Evolutionary conservation across 2,888 invertebrate genomes (phyloP).

Genomic region (Tigriopus californicus): DNA sequence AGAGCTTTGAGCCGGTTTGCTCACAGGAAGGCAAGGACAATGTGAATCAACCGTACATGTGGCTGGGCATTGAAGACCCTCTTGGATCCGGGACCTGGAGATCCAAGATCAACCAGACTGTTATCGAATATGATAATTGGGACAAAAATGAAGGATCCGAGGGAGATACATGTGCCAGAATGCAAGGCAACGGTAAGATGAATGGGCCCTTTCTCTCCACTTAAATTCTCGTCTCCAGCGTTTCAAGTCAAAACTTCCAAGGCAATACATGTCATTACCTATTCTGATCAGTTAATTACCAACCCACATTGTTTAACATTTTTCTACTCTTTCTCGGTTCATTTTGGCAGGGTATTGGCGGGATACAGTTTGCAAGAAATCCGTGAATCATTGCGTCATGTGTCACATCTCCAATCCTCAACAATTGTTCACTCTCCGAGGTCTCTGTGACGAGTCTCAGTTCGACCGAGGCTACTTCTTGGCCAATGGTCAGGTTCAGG

Average conservation of each 20-base stretch:
- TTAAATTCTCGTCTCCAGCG: too few species aligned
- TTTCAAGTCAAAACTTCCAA: too few species aligned
- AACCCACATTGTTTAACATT: too few species aligned
- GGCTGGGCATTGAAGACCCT: background rate
- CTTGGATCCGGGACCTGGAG: background rate
- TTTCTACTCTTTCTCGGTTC: background rate
- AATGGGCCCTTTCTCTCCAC: too few species aligned
- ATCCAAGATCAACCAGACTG: background rate
- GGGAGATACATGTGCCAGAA: conserved; percentile 4
- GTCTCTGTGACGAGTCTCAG: conserved; percentile 1
- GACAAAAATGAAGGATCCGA: background rate
- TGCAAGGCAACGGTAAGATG: conserved; percentile 4
- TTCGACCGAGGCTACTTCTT: background rate
- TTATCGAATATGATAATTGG: background rate
- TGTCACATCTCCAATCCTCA: background rate
- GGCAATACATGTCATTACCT: too few species aligned
- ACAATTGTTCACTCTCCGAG: background rate
- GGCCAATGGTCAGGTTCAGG: background rate
- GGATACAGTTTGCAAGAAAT: conserved; percentile 4
- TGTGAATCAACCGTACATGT: background rate
- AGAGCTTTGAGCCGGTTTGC: background rate
- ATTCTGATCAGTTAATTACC: too few species aligned
- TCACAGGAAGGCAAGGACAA: background rate
- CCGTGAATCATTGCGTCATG: background rate
- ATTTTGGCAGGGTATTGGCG: background rate